A percentile compares a stretch with the other conserved stretches of the same genome.
Conservation (phyloP, 2,113 vertebrate genomes). For the Argyrosomus japonicus region DNA sequence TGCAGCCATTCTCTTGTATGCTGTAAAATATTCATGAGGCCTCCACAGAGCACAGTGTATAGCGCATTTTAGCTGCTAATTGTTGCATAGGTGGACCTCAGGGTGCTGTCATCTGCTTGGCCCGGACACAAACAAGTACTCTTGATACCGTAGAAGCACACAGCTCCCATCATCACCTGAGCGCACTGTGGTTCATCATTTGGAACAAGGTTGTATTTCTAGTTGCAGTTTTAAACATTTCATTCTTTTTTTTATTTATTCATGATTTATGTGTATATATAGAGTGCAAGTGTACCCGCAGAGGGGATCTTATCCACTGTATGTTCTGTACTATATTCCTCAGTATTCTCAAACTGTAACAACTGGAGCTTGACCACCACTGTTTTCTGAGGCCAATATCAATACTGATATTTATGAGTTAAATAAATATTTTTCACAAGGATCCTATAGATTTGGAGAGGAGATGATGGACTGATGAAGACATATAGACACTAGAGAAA, state of each 20-base stretch:
- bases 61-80: constrained; percentile 49
- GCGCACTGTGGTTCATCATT: not conserved
- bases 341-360: not conserved
- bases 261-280: not conserved
- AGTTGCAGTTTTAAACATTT: not conserved
- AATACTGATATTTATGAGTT: not conserved
- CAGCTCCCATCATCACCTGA: not conserved
- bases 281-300: not conserved
- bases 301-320: not conserved
- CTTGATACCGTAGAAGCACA: not conserved
- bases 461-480: not conserved
- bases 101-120: constrained; percentile 27
- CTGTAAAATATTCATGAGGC: constrained; percentile 64
- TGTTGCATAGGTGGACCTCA: constrained; percentile 46
- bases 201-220: not conserved
- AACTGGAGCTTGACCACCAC: not conserved
- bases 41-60: constrained; percentile 20
- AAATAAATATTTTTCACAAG: not conserved
- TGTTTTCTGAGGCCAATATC: not conserved
- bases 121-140: constrained; percentile 9
- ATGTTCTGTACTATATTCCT: not conserved
- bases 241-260: not conserved
- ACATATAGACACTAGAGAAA: not conserved
- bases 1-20: constrained; percentile 21
- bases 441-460: not conserved